A percentile compares a stretch with the other conserved stretches of the same genome.
Evolutionary conservation across 2,113 vertebrate genomes (phyloP).

Genomic region (Chlamydotis undulata): DNA sequence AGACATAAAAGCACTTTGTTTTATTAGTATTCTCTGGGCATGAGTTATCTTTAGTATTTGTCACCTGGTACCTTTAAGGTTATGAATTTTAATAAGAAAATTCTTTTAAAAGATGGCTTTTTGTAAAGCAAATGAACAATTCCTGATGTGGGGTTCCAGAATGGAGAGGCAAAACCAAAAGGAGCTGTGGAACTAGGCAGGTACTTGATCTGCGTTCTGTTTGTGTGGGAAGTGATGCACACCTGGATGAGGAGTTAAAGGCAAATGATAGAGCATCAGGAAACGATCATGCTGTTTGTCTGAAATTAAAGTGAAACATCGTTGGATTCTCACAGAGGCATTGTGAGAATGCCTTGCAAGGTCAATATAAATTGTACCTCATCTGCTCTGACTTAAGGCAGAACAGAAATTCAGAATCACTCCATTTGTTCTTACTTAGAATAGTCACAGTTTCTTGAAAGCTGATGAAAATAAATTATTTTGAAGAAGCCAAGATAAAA

Average conservation of each 20-base stretch:
- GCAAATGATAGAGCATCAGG: neutral
- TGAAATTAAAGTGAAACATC: neutral
- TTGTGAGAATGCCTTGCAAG: neutral
- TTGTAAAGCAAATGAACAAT: neutral
- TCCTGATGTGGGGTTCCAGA: neutral
- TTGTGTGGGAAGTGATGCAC: neutral
- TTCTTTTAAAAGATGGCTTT: neutral
- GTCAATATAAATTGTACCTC: neutral
- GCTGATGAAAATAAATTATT: neutral
- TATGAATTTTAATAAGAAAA: neutral
- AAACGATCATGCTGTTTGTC: neutral
- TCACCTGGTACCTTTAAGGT: neutral
- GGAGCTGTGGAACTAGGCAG: neutral
- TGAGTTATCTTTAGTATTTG: neutral
- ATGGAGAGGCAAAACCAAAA: neutral
- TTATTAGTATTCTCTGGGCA: neutral
- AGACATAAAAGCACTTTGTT: neutral
- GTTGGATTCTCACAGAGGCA: neutral
- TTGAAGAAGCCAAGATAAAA: neutral
- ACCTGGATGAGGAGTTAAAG: neutral
- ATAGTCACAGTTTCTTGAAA: neutral
- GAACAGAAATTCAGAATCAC: neutral
- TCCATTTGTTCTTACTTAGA: neutral
- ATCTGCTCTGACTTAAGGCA: neutral
- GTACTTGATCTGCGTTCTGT: neutral